Conservation (phyloP, 2,113 vertebrate genomes). For the Ophthalmolycus amberensis region DNA sequence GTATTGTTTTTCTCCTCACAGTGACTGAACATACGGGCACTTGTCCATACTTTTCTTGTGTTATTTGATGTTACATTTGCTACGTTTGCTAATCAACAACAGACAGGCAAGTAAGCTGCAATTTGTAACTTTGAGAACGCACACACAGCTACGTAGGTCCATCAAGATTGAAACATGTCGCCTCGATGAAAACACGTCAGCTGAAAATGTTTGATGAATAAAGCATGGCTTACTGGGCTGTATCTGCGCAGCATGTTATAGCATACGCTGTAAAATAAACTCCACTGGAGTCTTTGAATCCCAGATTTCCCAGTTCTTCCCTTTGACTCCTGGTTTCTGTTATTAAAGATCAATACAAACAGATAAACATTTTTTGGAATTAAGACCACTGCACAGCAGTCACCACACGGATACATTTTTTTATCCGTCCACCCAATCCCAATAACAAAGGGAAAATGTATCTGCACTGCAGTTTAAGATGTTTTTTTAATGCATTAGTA, state of each 20-base stretch:
- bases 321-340: not conserved
- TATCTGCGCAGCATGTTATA: not conserved
- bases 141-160: not conserved
- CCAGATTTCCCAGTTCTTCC: not conserved
- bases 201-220: conserved; percentile 15
- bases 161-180: not conserved
- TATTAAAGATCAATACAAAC: conserved; percentile 8
- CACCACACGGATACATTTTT: not conserved
- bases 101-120: not conserved
- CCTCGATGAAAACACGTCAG: not conserved
- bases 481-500: not conserved
- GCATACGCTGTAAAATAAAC: not conserved
- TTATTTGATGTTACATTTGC: not conserved
- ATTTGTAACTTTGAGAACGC: not conserved
- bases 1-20: not conserved
- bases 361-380: not conserved
- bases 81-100: not conserved
- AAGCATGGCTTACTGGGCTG: not conserved
- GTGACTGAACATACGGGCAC: not conserved
- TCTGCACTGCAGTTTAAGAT: conserved; percentile 3
- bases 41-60: not conserved
- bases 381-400: not conserved
- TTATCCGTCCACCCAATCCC: not conserved
- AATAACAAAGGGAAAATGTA: conserved; percentile 1
- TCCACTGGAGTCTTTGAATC: not conserved